Evolutionary conservation across 30 jellyfish, hydroid and myxozoan species (phyloP), one percentile per base, ranked within the genome.

Genomic region (Turritopsis rubra): DNA sequence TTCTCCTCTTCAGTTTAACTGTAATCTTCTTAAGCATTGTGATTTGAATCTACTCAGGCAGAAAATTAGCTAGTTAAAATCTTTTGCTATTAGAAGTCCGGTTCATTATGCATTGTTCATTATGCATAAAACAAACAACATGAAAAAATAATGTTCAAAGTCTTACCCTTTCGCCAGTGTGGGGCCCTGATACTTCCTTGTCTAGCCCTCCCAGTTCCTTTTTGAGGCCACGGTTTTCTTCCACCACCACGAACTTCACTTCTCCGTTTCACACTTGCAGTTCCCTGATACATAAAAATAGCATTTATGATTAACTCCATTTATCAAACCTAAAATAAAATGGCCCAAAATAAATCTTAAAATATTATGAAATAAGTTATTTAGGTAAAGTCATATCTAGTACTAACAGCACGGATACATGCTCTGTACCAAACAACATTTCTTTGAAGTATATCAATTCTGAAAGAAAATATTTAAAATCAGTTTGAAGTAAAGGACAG

Each of bases 101-200:
- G n/a, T n/a, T n/a, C n/a, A n/a, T n/a, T n/a, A n/a, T n/a, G n/a
- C n/a, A n/a, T n/a, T n/a, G n/a, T n/a, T n/a, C n/a, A n/a, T n/a
- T n/a, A n/a, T n/a, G n/a, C n/a, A n/a, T n/a, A n/a, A n/a, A n/a
- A 41, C 60, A 5, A 68, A 68, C 16, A 1, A 5, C 31, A 53
- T 1, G 20, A 53, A 18, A 72, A 17, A 1, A 17, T 26, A 18
- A 19, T 26, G 81, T 72, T 28, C 19, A 28, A 19, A 41, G 60
- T 41, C n/a, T 41, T 41, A 92, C 99, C 99, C 86, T 85, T 85
- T 71, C 95, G 70, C 96, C 97, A 94, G 84, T 94, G 99, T 21
- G 99, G 97, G 5, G 99, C 97, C 22, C 99, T 79, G 21, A 94
- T 94, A 70, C 99, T 94, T 68, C 99, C 99, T 81, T 94, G 99